Percentiles rank a stretch among this genome's conserved stretches.
Conservation (phyloP, 2,888 invertebrate species). For the Nipponacmea schrenckii region DNA sequence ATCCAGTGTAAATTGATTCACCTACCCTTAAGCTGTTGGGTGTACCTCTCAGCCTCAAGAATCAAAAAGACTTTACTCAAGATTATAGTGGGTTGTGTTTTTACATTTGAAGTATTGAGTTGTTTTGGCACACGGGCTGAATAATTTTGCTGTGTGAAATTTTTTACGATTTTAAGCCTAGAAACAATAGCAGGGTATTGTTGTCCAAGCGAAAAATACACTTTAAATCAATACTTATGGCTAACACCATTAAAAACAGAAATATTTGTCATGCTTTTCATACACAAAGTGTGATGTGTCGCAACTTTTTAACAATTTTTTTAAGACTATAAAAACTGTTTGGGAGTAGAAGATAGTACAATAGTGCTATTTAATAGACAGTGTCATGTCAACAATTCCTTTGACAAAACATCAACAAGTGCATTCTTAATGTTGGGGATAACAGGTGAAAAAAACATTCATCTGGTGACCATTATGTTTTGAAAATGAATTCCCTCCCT, state of each 20-base stretch:
- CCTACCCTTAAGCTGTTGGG: too few relatives aligned
- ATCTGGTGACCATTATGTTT: too few relatives aligned
- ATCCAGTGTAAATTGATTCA: too few relatives aligned
- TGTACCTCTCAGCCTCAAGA: too few relatives aligned
- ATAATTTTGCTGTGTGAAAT: constrained; percentile 2
- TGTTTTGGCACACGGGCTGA: neutral
- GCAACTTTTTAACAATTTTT: neutral
- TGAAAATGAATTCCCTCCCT: too few relatives aligned
- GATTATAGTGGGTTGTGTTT: too few relatives aligned
- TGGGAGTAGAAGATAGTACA: neutral
- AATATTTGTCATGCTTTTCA: neutral
- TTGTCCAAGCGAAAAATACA: neutral
- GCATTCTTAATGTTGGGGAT: too few relatives aligned
- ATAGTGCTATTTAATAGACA: too few relatives aligned
- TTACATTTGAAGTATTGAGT: neutral
- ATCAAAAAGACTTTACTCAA: too few relatives aligned
- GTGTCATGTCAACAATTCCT: too few relatives aligned
- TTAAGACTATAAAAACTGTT: neutral
- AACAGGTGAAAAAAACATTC: too few relatives aligned
- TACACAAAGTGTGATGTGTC: neutral
- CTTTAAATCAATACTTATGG: neutral
- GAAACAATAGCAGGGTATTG: constrained; percentile 1
- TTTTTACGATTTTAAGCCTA: neutral
- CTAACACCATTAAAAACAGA: constrained; percentile 2
- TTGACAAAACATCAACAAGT: too few relatives aligned